These are phyloP conservation scores for Euzophera pinguis DNA, from an alignment of 2,888 invertebrate genomes.

Conservation along the genomic window DNA sequence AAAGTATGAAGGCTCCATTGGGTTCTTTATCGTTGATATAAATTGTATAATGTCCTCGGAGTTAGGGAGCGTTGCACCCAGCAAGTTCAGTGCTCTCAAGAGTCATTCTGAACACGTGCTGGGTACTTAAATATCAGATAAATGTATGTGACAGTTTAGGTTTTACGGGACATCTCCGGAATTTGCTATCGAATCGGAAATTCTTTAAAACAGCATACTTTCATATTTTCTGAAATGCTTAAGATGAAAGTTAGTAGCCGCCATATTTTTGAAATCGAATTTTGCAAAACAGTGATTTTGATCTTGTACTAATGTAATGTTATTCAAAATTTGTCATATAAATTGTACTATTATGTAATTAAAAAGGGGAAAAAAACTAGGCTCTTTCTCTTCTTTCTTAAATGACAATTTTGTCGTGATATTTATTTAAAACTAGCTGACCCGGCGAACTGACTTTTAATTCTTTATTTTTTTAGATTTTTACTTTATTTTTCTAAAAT, in stretches of 20 bases:
- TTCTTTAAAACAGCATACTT: conserved; percentile 10
- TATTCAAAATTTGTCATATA: too few species aligned
- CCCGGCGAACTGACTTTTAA: too few species aligned
- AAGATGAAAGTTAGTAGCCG: background rate
- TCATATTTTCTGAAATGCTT: conserved; percentile 3
- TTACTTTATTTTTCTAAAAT: too few species aligned
- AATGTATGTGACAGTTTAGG: conserved; percentile 45
- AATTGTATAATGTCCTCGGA: conserved; percentile 40
- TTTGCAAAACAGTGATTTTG: background rate
- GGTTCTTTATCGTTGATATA: conserved; percentile 37
- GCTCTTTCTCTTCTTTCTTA: too few species aligned
- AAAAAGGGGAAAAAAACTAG: too few species aligned
- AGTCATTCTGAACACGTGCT: conserved; percentile 52
- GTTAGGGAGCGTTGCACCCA: conserved; percentile 60
- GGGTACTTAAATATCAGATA: conserved; percentile 47
- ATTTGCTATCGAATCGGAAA: conserved; percentile 16
- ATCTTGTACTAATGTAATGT: too few species aligned
- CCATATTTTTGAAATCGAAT: background rate
- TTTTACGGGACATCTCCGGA: conserved; percentile 29
- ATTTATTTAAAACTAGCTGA: too few species aligned
- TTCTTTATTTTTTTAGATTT: too few species aligned
- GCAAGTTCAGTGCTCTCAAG: conserved; percentile 58
- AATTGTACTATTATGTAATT: too few species aligned
- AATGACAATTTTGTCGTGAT: too few species aligned
- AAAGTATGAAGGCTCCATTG: conserved; percentile 14